Evolutionary conservation across 2,113 vertebrate genomes (phyloP), one percentile per base, ranked within the genome.

Genomic region (Xiphophorus hellerii): DNA sequence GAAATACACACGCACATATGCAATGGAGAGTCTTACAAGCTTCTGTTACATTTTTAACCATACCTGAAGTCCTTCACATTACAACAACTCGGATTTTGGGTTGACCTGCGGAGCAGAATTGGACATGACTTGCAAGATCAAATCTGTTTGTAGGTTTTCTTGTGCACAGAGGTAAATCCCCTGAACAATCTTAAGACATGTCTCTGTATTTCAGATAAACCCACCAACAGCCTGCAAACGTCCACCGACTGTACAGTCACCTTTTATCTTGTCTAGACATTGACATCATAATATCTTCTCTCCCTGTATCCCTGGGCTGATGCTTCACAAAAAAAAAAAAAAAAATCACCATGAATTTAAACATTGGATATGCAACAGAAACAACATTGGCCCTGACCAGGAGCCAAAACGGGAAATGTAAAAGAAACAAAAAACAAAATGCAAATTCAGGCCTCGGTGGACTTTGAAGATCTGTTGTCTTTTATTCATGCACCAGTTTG

Each of bases 241-340:
- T 80, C 78, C 22, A 17, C 39, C 73, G 60, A 71, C 73, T 68
- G 31, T 27, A 13, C 66, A 73, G 48, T 42, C 69, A 15, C 54
- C 70, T 80, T 80, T 81, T 69, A 88, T 86, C 82, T 86, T 30
- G 78, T 88, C 78, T 82, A 83, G 83, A 87, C 78, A 62, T 66
- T 73, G 73, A 73, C 78, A 75, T 83, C 80, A 51, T 71, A 63
- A 69, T 28, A 42, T 62, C 76, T 51, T 68, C 42, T 44, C 2
- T 15, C 25, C 44, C 25, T 42, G 42, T 54, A 61, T 75, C 72
- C 28, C 73, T 71, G 0, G 29, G 73, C 83, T 51, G 11, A 25
- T 25, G 62, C 39, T 69, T 42, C 8, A 4, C 69, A 73, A 70
- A 65, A 66, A 10, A 44, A 61, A 35, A 8, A 0, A 35, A 35